Evolutionary conservation across 2,888 invertebrate genomes (phyloP), one percentile per base, ranked within the genome.

Genomic region (Tinea pellionella): DNA sequence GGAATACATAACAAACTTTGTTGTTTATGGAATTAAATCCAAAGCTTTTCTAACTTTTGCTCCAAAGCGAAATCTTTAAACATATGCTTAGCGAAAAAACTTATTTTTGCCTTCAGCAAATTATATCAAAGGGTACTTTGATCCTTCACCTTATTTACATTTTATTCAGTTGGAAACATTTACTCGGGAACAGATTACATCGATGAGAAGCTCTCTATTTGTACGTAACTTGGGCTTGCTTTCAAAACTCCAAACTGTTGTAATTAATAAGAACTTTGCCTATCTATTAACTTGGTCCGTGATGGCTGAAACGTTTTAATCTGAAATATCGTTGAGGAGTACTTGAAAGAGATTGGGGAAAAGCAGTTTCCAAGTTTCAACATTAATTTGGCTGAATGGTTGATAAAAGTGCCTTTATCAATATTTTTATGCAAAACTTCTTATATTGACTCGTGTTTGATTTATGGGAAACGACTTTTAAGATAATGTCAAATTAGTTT

Each of bases 181-280:
- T 13, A 57, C 57, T 19, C 32, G 57, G 16, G 7, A 16, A 15
- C 57, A 57, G 57, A 57, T 57, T 57, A 57, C 57, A 57, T 57
- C 32, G 53, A 53, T 24, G 53, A 63, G 61, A 64, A 59, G 64
- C 59, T 63, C 60, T 62, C 51, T 64, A 64, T 67, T 65, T 67
- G 63, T 61, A 62, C 61, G 59, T 62, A 67, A 64, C 56, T 61
- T 61, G 42, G 53, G 41, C 57, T 42, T 43, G 59, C 47, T 59
- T 61, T 63, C 62, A 62, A 61, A 66, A 67, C 65, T 66, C 63
- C 32, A 63, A 61, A 61, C 59, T 61, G 51, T 68, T 66, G 63
- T 67, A 70, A 69, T 71, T 69, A 69, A 66, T 68, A 65, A 65
- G 61, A 71, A 70, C 67, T 69, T 70, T 69, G 66, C 67, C 65